Conservation (phyloP, 1,140 invertebrate genomes). For the Aphis gossypii region DNA sequence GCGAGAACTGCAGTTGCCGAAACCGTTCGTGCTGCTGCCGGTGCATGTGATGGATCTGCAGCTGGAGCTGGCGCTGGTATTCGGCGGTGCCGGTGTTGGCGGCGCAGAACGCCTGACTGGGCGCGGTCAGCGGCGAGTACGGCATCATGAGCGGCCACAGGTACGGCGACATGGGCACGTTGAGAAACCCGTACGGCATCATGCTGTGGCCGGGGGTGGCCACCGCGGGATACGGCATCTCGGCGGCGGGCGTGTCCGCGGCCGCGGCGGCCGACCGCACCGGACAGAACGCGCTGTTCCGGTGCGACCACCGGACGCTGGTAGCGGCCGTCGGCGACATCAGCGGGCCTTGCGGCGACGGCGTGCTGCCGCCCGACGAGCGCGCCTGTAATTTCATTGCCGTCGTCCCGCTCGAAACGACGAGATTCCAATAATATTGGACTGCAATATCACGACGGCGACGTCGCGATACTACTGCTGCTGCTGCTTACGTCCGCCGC, state of each 20-base stretch:
- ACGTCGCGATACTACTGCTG: neutral
- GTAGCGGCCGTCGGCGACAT: constrained; percentile 31
- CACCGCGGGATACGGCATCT: constrained; percentile 3
- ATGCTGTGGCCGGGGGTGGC: neutral
- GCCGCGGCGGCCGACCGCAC: neutral
- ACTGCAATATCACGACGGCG: neutral
- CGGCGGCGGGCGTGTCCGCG: neutral
- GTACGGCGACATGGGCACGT: neutral
- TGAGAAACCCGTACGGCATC: constrained; percentile 7
- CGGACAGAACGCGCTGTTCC: constrained; percentile 39
- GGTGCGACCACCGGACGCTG: constrained; percentile 23
- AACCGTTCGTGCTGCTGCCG: constrained; percentile 60
- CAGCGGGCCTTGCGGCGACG: neutral
- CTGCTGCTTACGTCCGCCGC: neutral
- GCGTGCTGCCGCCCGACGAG: constrained; percentile 29
- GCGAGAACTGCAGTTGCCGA: constrained; percentile 63
- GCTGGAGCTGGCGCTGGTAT: constrained; percentile 56
- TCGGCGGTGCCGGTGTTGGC: constrained; percentile 60
- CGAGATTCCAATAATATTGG: neutral
- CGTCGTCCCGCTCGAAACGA: neutral
- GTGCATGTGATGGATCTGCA: constrained; percentile 60
- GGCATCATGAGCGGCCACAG: constrained; percentile 56
- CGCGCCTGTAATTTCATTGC: neutral
- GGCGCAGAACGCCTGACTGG: constrained; percentile 64
- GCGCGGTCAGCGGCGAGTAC: constrained; percentile 64